Base-by-base conservation (phyloP, 1,140 invertebrate genomes). In the Drosophila virilis region DNA sequence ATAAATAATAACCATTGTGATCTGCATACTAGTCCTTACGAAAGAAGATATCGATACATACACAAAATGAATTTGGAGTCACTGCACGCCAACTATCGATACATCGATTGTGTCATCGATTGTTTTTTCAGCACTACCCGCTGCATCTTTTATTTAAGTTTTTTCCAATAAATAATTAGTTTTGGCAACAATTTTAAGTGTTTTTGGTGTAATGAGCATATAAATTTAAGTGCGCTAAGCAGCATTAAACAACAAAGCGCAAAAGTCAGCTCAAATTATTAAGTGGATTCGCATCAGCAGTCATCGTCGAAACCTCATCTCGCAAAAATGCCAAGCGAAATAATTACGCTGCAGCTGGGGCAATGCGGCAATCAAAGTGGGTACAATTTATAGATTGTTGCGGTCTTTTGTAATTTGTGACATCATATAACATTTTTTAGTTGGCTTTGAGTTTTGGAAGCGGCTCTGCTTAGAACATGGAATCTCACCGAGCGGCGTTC, bases 391-490 rank as follows among this genome's bases (percentile, higher is more conserved):
- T 40, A 37, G 15, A 9, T 57, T 48, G 35, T 8, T 38, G 38
- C 9, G 38, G 12, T 28, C 28, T 37, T 38, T 37, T 38, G 38
- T 32, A 32, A 1, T 2, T 57, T 42, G 4, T 42, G 12, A 40
- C 38, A 40, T 8, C 13, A n/a, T 35, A 37, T 35, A 13, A 9
- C 8, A 13, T 28, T 42, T 28, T 15, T 52, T 91, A 99, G 98
- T 99, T 96, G 99, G 99, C 22, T 99, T 99, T 93, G 98, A 99
- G 92, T 99, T 99, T 94, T 99, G 99, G 99, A 99, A 99, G 91
- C 97, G 98, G 88, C 93, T 99, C 13, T 99, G 99, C 93, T 94
- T 96, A 37, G 99, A 99, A 92, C 99, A 99, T 94, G 99, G 98
- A 8, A 99, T 99, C 76, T 99, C 96, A 90, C 97, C 98, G 3